Evolutionary conservation across 2,113 vertebrate genomes (phyloP), one percentile per base, ranked within the genome.

Genomic region (Lasiurus cinereus): DNA sequence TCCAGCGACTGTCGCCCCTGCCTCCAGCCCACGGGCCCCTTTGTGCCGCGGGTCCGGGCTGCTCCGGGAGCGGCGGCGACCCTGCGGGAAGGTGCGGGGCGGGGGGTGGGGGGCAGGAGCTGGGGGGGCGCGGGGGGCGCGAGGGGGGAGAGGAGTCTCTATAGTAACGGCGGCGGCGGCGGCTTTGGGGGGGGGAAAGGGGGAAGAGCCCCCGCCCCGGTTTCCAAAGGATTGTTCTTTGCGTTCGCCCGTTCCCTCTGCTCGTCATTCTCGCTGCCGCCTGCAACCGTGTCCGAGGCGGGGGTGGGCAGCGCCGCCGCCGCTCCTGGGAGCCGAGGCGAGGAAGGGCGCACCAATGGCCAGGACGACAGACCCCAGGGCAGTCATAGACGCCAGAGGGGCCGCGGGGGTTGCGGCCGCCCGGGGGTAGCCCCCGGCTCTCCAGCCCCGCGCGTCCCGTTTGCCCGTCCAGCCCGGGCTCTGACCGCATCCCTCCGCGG

Each of bases 141-240:
- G 78, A 29, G 70, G 39, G 88, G 76, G 69, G 83, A 50, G 79
- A 12, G 59, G 27, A 4, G 95, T 97, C 90, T 93, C 97, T 97
- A 97, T 97, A 96, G 98, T 96, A 96, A 98, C 96, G 24, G 78
- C 33, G 95, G 94, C 96, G 24, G 94, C 33, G 66, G 83, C 90
- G 22, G 93, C 94, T 83, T 4, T 43, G 6, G 0, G 3, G 86
- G 52, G 0, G 3, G 86, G 52, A 43, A 64, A 36, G 22, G 52
- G 62, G 64, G 43, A 52, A 16, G 15, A 39, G 31, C 73, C 91
- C 73, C 90, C 54, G 56, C 86, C 76, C 11, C 22, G 24, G 52
- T n/a, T 56, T 74, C 73, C 92, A 19, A 1, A 39, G 74, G 93
- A 33, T 56, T 64, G 95, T 94, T 36, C 96, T 80, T 59, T 87